Evolutionary conservation across 2,113 vertebrate genomes (phyloP), one percentile per base, ranked within the genome.

Genomic region (Mystacornis crossleyi): DNA sequence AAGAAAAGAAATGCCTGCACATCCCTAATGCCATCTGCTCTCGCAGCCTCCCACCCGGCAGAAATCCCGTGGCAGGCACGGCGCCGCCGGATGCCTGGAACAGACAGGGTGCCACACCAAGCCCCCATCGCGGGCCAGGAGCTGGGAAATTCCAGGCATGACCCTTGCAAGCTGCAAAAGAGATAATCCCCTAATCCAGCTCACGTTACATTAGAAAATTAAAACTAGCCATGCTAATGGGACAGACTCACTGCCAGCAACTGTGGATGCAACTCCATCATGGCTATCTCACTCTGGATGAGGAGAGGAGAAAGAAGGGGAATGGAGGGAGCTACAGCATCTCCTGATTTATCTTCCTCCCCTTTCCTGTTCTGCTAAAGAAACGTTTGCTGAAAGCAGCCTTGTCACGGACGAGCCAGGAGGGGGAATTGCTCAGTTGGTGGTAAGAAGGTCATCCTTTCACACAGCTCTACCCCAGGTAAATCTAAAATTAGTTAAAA

Each of bases 171-270:
- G 48, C 90, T 53, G 71, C 87, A n/a, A 79, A 75, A 58, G 77
- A 79, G 81, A 92, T 96, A 94, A 97, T 96, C 93, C 83, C 45
- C 66, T 94, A 88, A 96, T 95, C 96, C 95, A 95, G 88, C 82
- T 94, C 95, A 74, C 1, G 4, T 96, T 91, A 93, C 95, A 92
- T 95, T 95, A 97, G 91, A 95, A 96, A 96, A 97, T 96, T 96
- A 97, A 97, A 96, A 89, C 85, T 28, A 70, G 79, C 57, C 73
- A 18, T 15, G 71, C 40, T 94, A 83, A 95, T 73, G 66, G 86
- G 79, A 90, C 74, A 80, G 70, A 92, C 53, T 61, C 62, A 31
- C 21, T 60, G 78, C 38, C 79, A 86, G 80, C 47, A 88, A 38
- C 43, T 55, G 38, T 50, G 54, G 47, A 38, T 1, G 3, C 28